Evolutionary conservation across 2,113 vertebrate genomes (phyloP), one percentile per base, ranked within the genome.

Genomic region (Narcine bancroftii): DNA sequence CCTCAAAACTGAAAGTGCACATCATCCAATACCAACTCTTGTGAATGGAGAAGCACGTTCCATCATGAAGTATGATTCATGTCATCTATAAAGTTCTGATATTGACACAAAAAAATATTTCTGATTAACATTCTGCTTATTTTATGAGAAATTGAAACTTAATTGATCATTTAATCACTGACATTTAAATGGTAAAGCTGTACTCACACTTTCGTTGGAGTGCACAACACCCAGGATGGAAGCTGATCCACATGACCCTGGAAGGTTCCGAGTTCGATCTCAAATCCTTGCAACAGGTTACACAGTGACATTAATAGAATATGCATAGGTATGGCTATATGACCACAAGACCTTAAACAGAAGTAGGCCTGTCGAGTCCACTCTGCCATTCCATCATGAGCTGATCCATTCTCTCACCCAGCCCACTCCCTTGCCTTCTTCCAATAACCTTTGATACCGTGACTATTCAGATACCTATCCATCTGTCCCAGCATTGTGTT

Each of bases 121-220:
- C 81, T 56, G 81, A 56, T 56, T 85, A 56, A 85, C 50, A 33
- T 53, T 85, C 50, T 50, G 60, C 29, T 60, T 50, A 85, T 2
- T 56, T 56, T 85, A 36, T 7, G 26, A 85, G 81, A n/a, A 85
- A 85, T 29, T 85, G 81, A 85, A 85, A 85, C 79, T 56, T 81
- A 56, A 85, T 19, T 56, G 81, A 56, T 4, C 29, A 79, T 79
- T 47, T 26, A 42, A 47, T 26, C 76, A 47, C 79, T 79, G 47
- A 83, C 33, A 45, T 83, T 83, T 53, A 50, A 26, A 3, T 53
- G 73, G 36, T 39, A 76, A 76, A 3, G n/a, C 36, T 39, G 73
- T n/a, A 76, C 19, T 42, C 17, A 76, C 39, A 42, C 26, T 21
- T 33, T 47, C 33, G 24, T 11, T 29, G 76, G 47, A 53, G 79